These are phyloP conservation scores for Seira ritae DNA, from an alignment of 2,888 invertebrate species.

Conservation along the genomic window DNA sequence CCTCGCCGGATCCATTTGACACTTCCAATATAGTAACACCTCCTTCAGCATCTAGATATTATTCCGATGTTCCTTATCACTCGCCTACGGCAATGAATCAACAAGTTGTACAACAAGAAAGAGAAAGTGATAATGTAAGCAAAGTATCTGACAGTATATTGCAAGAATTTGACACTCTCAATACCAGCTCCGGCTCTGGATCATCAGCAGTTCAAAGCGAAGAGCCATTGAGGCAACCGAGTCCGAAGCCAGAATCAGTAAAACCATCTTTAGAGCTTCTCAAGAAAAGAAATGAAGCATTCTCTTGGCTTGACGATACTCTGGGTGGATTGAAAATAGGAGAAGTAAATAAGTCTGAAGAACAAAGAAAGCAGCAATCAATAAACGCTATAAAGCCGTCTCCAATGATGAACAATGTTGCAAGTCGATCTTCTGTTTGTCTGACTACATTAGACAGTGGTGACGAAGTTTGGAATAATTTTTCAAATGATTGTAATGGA, in stretches of 20 bases:
- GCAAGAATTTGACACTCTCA: constrained; percentile 50
- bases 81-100: constrained; percentile 38
- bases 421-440: constrained; percentile 32
- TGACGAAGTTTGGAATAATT: constrained; percentile 71
- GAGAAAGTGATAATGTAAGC: neutral
- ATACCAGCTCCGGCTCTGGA: constrained; percentile 13
- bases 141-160: constrained; percentile 48
- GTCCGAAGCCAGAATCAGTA: constrained; percentile 17
- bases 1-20: constrained; percentile 82
- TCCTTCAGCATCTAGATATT: constrained; percentile 71
- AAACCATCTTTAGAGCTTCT: constrained; percentile 69
- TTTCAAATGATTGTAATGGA: constrained; percentile 25
- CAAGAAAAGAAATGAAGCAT: constrained; percentile 75
- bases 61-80: constrained; percentile 69
- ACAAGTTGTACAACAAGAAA: neutral
- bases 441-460: constrained; percentile 66
- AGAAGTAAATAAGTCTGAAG: neutral
- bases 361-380: neutral
- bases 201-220: constrained; percentile 18
- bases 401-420: constrained; percentile 34
- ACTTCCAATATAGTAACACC: constrained; percentile 77
- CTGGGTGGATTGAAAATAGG: constrained; percentile 73
- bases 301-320: constrained; percentile 77
- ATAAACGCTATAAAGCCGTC: neutral
- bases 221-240: too few species aligned